Percentiles rank a stretch among this genome's conserved stretches.
These are phyloP conservation scores for Mactromeris polynyma DNA, from an alignment of 2,888 invertebrate genomes.

Conservation along the genomic window DNA sequence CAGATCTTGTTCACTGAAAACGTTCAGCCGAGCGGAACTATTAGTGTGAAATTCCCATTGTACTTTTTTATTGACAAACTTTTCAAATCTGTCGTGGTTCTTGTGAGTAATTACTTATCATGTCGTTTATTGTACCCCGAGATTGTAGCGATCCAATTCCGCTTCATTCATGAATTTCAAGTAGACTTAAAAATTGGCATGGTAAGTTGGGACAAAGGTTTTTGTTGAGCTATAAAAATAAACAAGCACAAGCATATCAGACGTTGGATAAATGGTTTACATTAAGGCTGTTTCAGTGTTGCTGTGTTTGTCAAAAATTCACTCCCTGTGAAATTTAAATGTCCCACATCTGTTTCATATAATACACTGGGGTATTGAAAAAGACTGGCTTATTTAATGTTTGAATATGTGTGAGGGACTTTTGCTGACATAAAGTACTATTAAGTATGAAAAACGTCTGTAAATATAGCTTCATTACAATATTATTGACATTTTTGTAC, in stretches of 20 bases:
- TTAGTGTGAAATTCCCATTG: slow-evolving; percentile 43
- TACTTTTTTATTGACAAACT: slow-evolving; percentile 35
- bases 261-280: neutral
- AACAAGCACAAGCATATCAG: neutral
- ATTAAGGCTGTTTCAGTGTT: neutral
- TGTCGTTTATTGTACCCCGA: slow-evolving; percentile 6
- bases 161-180: slow-evolving; percentile 37
- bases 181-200: slow-evolving; percentile 24
- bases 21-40: neutral
- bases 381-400: no score
- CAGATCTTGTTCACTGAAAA: slow-evolving; percentile 15
- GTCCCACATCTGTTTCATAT: no score
- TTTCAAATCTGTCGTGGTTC: slow-evolving; percentile 24
- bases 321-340: neutral
- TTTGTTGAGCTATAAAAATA: neutral
- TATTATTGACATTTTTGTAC: no score
- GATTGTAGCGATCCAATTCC: neutral
- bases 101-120: slow-evolving; percentile 28
- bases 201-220: neutral
- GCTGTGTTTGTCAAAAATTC: neutral
- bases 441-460: no score
- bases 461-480: no score
- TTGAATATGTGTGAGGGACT: no score
- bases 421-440: no score
- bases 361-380: no score